Conservation (phyloP, 2,888 invertebrate species). For the Herminia tarsipennalis region DNA sequence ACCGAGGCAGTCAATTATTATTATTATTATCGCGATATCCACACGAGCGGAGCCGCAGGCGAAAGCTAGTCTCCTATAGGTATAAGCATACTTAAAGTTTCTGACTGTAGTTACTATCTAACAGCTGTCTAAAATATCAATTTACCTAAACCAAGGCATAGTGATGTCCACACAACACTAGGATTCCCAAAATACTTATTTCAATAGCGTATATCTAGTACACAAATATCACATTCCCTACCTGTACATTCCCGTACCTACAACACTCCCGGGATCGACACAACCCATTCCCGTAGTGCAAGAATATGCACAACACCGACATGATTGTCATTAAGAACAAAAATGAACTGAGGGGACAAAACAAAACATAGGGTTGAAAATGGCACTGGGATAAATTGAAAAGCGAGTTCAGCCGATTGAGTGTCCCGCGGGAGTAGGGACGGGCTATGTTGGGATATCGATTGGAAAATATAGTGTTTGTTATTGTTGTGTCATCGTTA, state of each 20-base stretch:
- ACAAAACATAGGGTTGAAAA: slow-evolving; percentile 56
- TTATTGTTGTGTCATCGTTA: slow-evolving; percentile 17
- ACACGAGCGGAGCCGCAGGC: too few relatives aligned
- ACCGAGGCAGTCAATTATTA: too few relatives aligned
- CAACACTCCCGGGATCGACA: slow-evolving; percentile 8
- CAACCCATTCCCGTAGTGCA: too few relatives aligned
- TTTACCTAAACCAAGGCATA: too few relatives aligned
- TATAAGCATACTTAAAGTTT: too few relatives aligned
- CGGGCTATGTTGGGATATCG: slow-evolving; percentile 46
- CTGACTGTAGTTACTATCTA: too few relatives aligned
- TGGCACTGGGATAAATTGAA: slow-evolving; percentile 74
- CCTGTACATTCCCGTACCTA: neutral
- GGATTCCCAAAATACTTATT: neutral
- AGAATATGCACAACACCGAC: slow-evolving; percentile 8
- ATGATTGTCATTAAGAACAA: slow-evolving; percentile 38
- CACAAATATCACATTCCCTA: too few relatives aligned
- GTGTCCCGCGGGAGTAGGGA: slow-evolving; percentile 68
- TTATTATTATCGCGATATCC: too few relatives aligned
- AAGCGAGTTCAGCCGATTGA: slow-evolving; percentile 63
- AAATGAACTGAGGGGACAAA: slow-evolving; percentile 46
- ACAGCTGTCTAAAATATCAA: too few relatives aligned
- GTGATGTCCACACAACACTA: too few relatives aligned
- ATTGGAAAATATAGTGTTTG: slow-evolving; percentile 29
- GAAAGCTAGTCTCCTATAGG: too few relatives aligned
- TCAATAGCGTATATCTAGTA: neutral